Base-by-base conservation (phyloP, 2,888 invertebrate species). In the Torymus texanus region DNA sequence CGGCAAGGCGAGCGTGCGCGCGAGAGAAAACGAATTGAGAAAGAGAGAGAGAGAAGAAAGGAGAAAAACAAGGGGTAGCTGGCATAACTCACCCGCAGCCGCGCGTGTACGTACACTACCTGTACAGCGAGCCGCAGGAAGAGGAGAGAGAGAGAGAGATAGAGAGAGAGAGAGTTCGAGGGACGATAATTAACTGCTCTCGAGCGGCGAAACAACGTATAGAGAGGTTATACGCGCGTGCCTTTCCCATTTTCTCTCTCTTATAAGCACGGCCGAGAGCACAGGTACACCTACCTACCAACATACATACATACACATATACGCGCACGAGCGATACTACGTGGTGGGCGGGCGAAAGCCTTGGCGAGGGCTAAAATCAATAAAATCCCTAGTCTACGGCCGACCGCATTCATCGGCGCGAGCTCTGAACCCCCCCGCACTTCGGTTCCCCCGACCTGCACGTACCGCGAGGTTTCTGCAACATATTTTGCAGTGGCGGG, bases 311-410 rank as follows among this genome's bases (percentile, higher is more conserved):
- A 21, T 21, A 21, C 21, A 21, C 21, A 21, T 21, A 21, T 2
- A 21, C 21, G 21, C 21, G 21, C 1, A 2, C 21, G 2, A 21
- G 41, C 41, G 41, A 41, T 41, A 41, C 41, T 41, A 41, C 41
- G 41, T 41, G 41, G 29, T 24, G 24, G 10, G 8, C 50, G 50
- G 13, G 55, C 53, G 16, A 51, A 61, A 75, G 53, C 56, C 71
- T 53, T 81, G 68, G 53, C 83, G 81, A 81, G 82, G 74, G 83
- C 80, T 83, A 85, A 88, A 88, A 89, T 89, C 88, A 88, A 89
- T 89, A 89, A 88, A 88, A 88, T 88, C 87, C 87, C 84, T 87
- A 87, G 88, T 87, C 87, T 86, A 88, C 86, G 85, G 87, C 84
- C 86, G 87, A 86, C 87, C 86, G 87, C 88, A 87, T 88, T 88